These are phyloP conservation scores for Patella depressa DNA, from an alignment of 2,888 invertebrate species.

Conservation along the genomic window DNA sequence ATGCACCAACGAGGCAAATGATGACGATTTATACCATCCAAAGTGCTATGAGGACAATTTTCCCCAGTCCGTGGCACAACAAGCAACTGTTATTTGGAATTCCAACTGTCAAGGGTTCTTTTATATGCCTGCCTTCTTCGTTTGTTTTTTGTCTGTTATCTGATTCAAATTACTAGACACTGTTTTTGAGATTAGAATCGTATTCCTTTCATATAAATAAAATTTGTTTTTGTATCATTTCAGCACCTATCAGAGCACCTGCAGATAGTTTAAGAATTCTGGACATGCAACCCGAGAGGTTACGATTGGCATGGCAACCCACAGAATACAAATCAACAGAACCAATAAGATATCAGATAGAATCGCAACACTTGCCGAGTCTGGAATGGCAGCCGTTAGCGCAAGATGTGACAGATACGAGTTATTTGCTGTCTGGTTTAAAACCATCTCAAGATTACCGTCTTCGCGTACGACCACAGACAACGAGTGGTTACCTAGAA, in stretches of 20 bases:
- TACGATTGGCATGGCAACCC: constrained; percentile 60
- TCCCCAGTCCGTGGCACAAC: no score
- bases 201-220: no score
- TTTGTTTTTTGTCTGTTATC: no score
- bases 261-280: constrained; percentile 37
- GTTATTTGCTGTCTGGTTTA: constrained; percentile 48
- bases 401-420: constrained; percentile 51
- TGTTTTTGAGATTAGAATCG: no score
- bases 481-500: constrained; percentile 94
- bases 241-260: constrained; percentile 45
- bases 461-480: constrained; percentile 94
- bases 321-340: constrained; percentile 34
- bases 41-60: no score
- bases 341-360: constrained; percentile 56
- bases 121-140: no score
- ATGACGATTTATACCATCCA: no score
- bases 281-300: constrained; percentile 45
- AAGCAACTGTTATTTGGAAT: no score
- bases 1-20: no score
- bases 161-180: no score
- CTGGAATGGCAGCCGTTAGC: constrained; percentile 63
- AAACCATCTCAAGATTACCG: constrained; percentile 83
- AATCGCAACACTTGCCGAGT: constrained; percentile 55
- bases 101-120: no score
- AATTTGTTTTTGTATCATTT: not conserved